A percentile compares a stretch with the other conserved stretches of the same genome.
phyloP scores from a whole-genome alignment of 2,888 invertebrate genomes.

The Cyclophora albipunctata region DNA sequence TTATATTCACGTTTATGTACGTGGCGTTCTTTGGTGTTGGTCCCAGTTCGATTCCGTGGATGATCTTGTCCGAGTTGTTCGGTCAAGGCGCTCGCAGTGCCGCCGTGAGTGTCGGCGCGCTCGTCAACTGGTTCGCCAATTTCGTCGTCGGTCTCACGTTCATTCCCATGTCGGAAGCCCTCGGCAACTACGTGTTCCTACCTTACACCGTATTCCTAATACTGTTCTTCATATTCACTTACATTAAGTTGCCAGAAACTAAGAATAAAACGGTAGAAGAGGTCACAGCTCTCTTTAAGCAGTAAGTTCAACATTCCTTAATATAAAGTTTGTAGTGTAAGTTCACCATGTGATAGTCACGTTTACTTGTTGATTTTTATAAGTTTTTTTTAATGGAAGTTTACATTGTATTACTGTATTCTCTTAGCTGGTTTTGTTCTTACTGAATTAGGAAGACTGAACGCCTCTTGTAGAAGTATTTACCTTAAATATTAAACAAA shows the following conservation, averaged over 20 bases:
- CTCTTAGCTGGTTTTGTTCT: conserved; percentile 22
- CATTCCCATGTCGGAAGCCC: conserved; percentile 47
- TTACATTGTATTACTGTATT: neutral
- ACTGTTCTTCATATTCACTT: conserved; percentile 63
- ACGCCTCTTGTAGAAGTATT: conserved; percentile 23
- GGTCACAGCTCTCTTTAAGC: conserved; percentile 67
- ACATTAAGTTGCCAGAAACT: conserved; percentile 67
- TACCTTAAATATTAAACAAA: conserved; percentile 41
- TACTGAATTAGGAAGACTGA: conserved; percentile 56
- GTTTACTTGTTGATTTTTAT: conserved; percentile 20
- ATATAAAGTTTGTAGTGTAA: conserved; percentile 35
- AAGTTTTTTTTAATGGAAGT: conserved; percentile 16
- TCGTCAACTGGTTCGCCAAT: conserved; percentile 71
- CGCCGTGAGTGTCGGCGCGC: conserved; percentile 66
- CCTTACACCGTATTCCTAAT: conserved; percentile 62
- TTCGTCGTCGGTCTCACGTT: conserved; percentile 68
- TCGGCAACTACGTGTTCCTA: conserved; percentile 62
- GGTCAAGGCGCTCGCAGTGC: conserved; percentile 67
- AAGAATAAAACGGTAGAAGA: conserved; percentile 70
- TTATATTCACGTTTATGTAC: conserved; percentile 65
- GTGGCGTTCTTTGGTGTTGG: conserved; percentile 71
- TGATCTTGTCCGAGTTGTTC: conserved; percentile 69
- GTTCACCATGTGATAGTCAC: conserved; percentile 41
- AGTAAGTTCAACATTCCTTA: conserved; percentile 40
- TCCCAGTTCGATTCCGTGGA: conserved; percentile 72